Evolutionary conservation across 2,888 invertebrate species (phyloP), one percentile per base, ranked within the genome.

Genomic region (Tiliacea citrago): DNA sequence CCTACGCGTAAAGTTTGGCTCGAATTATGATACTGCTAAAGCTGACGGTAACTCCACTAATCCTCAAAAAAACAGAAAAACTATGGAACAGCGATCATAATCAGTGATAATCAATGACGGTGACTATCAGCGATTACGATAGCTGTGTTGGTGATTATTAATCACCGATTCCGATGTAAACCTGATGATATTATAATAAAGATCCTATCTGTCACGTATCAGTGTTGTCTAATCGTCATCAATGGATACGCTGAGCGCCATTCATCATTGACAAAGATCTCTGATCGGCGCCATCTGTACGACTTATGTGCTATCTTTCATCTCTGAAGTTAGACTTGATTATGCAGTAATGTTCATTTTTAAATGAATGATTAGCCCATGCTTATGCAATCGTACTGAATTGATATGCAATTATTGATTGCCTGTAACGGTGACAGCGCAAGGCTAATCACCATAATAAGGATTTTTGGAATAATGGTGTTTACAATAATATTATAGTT

Each of bases 161-260:
- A 71, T 76, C 75, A 63, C 47, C 57, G 60, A 62, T 72, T 47
- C 42, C 12, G 82, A 77, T 83, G 77, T 72, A 55, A 69, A 75
- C 58, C 53, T 65, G 66, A 24, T 68, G 57, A 80, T 71, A 75
- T 60, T 66, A 63, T 67, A 75, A 53, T 75, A 65, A 73, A 75
- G 81, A 81, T 75, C 29, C 13, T 79, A 82, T 80, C 82, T 51
- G 10, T 53, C n/a, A 60, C 69, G 42, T 39, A 82, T 73, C 75
- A 45, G 18, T n/a, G 45, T 62, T 75, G 69, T 83, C n/a, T 74
- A 74, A 83, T 79, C 81, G 51, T 68, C 75, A 73, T 82, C 84
- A 81, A 73, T 70, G 61, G 70, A 63, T 68, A 68, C 72, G 81
- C 67, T 55, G 57, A 45, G 60, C 72, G 63, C 63, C 72, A 75